Conservation (phyloP, 2,888 invertebrate genomes). For the Epistrophe eligans region DNA sequence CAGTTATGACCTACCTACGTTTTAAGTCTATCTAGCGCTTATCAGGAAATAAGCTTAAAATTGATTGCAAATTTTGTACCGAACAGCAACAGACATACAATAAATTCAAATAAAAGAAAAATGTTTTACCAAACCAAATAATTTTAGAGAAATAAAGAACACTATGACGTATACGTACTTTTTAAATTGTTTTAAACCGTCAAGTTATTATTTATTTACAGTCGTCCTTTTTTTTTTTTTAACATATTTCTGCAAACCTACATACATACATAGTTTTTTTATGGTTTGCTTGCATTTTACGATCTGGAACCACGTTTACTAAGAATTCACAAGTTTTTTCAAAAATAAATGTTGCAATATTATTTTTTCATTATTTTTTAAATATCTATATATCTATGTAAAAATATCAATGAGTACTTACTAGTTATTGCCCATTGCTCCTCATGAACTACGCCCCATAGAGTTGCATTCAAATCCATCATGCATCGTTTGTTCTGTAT, state of each 20-base stretch:
- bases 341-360: slow-evolving; percentile 6
- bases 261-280: background rate
- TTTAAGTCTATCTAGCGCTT: too few relatives aligned
- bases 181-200: background rate
- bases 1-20: too few relatives aligned
- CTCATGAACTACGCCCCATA: slow-evolving; percentile 78
- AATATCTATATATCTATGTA: background rate
- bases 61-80: too few relatives aligned
- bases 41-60: too few relatives aligned
- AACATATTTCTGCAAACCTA: background rate
- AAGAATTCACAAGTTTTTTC: slow-evolving; percentile 12
- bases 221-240: background rate
- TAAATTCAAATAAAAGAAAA: too few relatives aligned
- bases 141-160: background rate
- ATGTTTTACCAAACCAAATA: too few relatives aligned
- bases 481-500: slow-evolving; percentile 77
- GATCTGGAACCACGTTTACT: background rate
- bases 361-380: background rate
- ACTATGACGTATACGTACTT: background rate
- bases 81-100: too few relatives aligned
- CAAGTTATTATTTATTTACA: background rate
- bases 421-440: slow-evolving; percentile 80
- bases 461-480: slow-evolving; percentile 79
- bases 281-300: too few relatives aligned
- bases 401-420: slow-evolving; percentile 74